Evolutionary conservation across 2,888 invertebrate genomes (phyloP).

Genomic region (Biston stratarius): DNA sequence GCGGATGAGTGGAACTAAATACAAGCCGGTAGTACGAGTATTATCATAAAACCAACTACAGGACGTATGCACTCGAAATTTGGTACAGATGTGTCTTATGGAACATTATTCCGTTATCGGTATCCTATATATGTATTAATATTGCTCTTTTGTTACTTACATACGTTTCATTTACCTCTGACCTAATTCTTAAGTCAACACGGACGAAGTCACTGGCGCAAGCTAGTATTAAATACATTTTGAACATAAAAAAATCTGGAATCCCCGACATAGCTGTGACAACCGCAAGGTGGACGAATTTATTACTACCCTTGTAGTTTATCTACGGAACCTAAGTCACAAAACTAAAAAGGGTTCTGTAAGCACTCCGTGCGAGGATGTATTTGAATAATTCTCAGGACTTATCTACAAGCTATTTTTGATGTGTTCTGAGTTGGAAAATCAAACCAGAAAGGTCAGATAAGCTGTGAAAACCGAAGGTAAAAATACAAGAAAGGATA

Average conservation of each 20-base stretch:
- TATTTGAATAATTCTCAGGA: constrained; percentile 44
- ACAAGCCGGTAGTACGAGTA: too few relatives aligned
- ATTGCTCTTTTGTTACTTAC: too few relatives aligned
- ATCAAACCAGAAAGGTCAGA: constrained; percentile 30
- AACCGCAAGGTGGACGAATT: constrained; percentile 27
- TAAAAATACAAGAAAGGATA: constrained; percentile 3
- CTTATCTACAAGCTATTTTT: constrained; percentile 36
- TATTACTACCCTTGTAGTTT: constrained; percentile 28
- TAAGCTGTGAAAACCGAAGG: constrained; percentile 12
- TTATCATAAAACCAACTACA: too few relatives aligned
- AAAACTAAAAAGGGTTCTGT: constrained; percentile 31
- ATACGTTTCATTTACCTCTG: too few relatives aligned
- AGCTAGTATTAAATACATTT: too few relatives aligned
- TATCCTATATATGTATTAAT: too few relatives aligned
- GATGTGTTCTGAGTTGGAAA: constrained; percentile 37
- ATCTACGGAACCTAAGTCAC: constrained; percentile 30
- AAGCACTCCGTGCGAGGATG: constrained; percentile 30
- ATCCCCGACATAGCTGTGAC: constrained; percentile 18
- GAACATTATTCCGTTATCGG: too few relatives aligned
- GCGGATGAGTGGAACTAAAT: too few relatives aligned
- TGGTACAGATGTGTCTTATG: too few relatives aligned
- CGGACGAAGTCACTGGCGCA: too few relatives aligned
- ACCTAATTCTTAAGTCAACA: too few relatives aligned
- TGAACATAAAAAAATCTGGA: constrained; percentile 9
- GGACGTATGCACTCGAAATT: too few relatives aligned